Conservation (phyloP, 1,140 invertebrate genomes). For the Ceratosolen fusciceps region DNA sequence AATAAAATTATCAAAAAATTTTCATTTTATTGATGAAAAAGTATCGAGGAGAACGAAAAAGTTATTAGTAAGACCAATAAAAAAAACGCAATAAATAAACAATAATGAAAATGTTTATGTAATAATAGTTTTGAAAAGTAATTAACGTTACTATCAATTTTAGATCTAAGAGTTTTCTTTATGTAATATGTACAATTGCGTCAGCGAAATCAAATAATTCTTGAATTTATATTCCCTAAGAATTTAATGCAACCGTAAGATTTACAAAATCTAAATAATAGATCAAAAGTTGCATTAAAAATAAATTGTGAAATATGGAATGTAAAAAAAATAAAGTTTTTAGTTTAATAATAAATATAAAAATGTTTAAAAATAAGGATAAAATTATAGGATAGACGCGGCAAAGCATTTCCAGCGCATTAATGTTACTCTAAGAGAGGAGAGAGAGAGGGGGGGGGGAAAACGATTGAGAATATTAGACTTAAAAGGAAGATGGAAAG, state of each 20-base stretch:
- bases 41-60: neutral
- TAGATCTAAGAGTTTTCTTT: neutral
- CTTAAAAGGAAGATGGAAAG: neutral
- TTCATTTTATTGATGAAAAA: neutral
- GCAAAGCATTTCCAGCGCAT: neutral
- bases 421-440: neutral
- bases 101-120: neutral
- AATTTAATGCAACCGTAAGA: no score
- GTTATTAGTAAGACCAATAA: neutral
- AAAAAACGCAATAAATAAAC: neutral
- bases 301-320: no score
- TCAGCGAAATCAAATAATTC: no score
- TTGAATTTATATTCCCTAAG: no score
- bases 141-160: neutral
- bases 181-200: neutral
- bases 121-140: neutral
- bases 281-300: no score
- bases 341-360: no score
- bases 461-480: neutral
- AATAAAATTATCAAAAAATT: slow-evolving; percentile 1
- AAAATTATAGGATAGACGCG: no score
- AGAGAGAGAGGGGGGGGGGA: neutral
- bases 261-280: no score
- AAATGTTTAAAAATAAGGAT: no score
- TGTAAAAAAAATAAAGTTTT: no score